These are phyloP conservation scores for Drosophila birchii DNA, from an alignment of 2,888 invertebrate species.

Conservation along the genomic window DNA sequence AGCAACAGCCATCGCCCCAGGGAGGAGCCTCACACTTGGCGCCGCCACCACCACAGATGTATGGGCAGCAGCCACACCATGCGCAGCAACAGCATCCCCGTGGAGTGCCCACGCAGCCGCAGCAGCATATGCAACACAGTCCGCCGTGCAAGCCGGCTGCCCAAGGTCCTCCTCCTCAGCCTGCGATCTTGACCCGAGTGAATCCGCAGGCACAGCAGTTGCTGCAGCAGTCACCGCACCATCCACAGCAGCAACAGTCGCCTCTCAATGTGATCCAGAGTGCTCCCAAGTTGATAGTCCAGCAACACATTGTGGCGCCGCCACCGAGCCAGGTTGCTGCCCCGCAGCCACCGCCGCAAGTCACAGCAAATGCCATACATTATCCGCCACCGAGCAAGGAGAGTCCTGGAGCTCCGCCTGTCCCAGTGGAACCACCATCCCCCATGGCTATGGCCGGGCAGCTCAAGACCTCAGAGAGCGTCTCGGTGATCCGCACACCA, in stretches of 20 bases:
- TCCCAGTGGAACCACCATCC: constrained; percentile 10
- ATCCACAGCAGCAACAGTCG: constrained; percentile 25
- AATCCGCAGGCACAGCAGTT: constrained; percentile 29
- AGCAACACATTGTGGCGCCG: constrained; percentile 73
- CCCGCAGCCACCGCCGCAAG: constrained; percentile 35
- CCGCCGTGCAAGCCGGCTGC: constrained; percentile 42
- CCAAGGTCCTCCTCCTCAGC: constrained; percentile 53
- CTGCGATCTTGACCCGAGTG: constrained; percentile 43
- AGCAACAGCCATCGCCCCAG: constrained; percentile 36
- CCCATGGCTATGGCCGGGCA: not conserved
- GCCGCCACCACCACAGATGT: constrained; percentile 45
- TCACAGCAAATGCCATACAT: constrained; percentile 40
- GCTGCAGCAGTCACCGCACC: constrained; percentile 36
- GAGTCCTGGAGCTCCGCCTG: constrained; percentile 3
- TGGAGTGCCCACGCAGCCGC: constrained; percentile 32
- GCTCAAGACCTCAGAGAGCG: constrained; percentile 70
- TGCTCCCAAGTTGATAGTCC: constrained; percentile 77
- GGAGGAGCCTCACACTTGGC: constrained; percentile 51
- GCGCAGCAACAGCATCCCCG: constrained; percentile 48
- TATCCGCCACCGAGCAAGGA: constrained; percentile 47
- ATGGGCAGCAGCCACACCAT: constrained; percentile 59
- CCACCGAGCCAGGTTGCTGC: constrained; percentile 37
- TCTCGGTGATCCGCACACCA: constrained; percentile 71
- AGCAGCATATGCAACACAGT: constrained; percentile 51
- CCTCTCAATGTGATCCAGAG: constrained; percentile 76